Evolutionary conservation across 2,797 vertebrate species (phyloP).

Genomic region (Ptychadena robeensis): DNA sequence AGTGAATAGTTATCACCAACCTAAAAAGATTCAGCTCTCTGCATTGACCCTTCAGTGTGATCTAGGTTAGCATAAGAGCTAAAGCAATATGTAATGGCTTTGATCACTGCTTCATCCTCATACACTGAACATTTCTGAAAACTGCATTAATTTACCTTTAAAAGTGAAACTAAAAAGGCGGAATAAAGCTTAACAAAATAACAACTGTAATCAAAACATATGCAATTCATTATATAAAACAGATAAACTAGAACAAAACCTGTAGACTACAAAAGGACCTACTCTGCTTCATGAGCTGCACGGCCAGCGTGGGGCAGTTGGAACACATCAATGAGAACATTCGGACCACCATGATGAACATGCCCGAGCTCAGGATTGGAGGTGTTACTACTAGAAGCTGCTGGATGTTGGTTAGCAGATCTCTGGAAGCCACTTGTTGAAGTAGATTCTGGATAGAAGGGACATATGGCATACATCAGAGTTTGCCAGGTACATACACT

Average conservation of each 20-base stretch:
- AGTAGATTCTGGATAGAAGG: slow-evolving; percentile 87
- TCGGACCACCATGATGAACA: slow-evolving; percentile 99
- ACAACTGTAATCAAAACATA: too few relatives aligned
- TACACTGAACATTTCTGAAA: too few relatives aligned
- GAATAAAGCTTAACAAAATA: too few relatives aligned
- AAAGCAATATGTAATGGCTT: too few relatives aligned
- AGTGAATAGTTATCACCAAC: too few relatives aligned
- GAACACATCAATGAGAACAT: slow-evolving; percentile 99
- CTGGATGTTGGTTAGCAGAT: slow-evolving; percentile 97
- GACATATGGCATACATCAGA: not conserved
- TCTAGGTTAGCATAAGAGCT: too few relatives aligned
- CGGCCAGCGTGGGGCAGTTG: slow-evolving; percentile 95
- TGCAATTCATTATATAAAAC: not conserved
- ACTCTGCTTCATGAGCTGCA: slow-evolving; percentile 99
- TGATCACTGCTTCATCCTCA: too few relatives aligned
- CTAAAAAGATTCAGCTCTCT: too few relatives aligned
- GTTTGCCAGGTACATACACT: too few relatives aligned
- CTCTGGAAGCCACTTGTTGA: slow-evolving; percentile 96
- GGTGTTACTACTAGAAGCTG: slow-evolving; percentile 97
- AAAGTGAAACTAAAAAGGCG: too few relatives aligned
- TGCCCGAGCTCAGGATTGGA: slow-evolving; percentile 96
- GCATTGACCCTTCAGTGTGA: too few relatives aligned
- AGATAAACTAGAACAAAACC: not conserved
- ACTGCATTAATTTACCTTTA: too few relatives aligned
- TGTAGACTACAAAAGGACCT: slow-evolving; percentile 71